Conservation (phyloP, 2,888 invertebrate species). For the Empis stercorea region DNA sequence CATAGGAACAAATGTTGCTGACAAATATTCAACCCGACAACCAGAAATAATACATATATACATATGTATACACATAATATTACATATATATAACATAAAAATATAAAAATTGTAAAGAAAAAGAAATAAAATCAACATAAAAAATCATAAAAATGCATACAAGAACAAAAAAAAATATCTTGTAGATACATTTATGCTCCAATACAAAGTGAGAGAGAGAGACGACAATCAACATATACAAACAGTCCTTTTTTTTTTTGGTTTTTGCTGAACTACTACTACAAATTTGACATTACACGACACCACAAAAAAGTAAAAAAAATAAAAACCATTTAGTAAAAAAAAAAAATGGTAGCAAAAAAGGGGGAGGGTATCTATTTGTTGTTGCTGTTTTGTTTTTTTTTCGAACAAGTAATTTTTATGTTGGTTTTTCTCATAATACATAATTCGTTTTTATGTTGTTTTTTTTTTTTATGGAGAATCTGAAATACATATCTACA, state of each 20-base stretch:
- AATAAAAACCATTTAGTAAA: not conserved
- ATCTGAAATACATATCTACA: too few species aligned
- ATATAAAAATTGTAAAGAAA: conserved; percentile 4
- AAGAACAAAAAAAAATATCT: not conserved
- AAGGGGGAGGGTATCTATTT: not conserved
- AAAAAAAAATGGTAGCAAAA: not conserved
- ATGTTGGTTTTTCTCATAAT: too few species aligned
- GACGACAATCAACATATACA: conserved; percentile 7
- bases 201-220: conserved; percentile 10
- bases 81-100: too few species aligned
- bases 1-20: conserved; percentile 34
- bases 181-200: conserved; percentile 2
- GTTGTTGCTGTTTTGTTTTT: too few species aligned
- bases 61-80: too few species aligned
- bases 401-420: too few species aligned
- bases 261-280: conserved; percentile 7
- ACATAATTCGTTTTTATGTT: too few species aligned
- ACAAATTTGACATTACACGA: conserved; percentile 5
- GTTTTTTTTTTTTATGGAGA: too few species aligned
- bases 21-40: conserved; percentile 24
- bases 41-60: too few species aligned
- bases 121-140: conserved; percentile 4
- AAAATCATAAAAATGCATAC: conserved; percentile 7
- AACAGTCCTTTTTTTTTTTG: too few species aligned
- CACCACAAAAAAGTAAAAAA: not conserved